Evolutionary conservation across 2,113 vertebrate species (phyloP), one percentile per base, ranked within the genome.

Genomic region (Glaucomys volans): DNA sequence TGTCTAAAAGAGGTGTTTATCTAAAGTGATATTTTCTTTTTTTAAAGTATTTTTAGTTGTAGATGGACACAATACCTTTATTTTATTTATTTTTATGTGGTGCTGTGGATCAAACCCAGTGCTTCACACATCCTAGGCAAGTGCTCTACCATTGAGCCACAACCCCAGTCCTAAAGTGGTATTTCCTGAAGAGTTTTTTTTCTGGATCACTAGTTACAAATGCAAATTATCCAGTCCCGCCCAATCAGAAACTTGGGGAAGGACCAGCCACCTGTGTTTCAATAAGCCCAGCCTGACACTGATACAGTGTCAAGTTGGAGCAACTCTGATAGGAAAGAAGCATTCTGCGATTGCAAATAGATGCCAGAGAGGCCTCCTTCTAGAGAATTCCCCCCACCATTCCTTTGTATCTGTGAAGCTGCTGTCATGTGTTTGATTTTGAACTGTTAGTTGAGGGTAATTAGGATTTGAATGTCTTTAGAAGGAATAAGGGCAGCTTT

Each of bases 391-490:
- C 35, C 52, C 37, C 57, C 6, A 40, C 0, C 75, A 30, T 81
- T 93, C 75, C 64, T 87, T 95, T 17, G 16, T 4, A 32, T 75
- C 81, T 77, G 62, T 62, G 47, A 94, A 87, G 82, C 26, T 50
- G 37, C 44, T 88, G 89, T 84, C 16, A 2, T 64, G 59, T 13
- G 42, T 93, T 75, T 94, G 97, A 20, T 91, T 96, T 96, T 80
- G 62, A 96, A 74, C 44, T 93, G 93, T 96, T 96, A 59, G 86
- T 76, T 91, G 79, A 96, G 44, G 72, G 67, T 96, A 95, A 95
- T 95, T 96, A 96, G 90, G 83, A 95, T 96, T 94, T 94, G 91
- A 94, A 54, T 89, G 71, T 89, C 72, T 67, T 97, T 90, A 89
- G 54, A 94, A 79, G 89, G 71, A 95, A 64, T 86, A 86, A 95